Evolutionary conservation across 1,140 invertebrate species (phyloP).

Genomic region (Temnothorax nylanderi): DNA sequence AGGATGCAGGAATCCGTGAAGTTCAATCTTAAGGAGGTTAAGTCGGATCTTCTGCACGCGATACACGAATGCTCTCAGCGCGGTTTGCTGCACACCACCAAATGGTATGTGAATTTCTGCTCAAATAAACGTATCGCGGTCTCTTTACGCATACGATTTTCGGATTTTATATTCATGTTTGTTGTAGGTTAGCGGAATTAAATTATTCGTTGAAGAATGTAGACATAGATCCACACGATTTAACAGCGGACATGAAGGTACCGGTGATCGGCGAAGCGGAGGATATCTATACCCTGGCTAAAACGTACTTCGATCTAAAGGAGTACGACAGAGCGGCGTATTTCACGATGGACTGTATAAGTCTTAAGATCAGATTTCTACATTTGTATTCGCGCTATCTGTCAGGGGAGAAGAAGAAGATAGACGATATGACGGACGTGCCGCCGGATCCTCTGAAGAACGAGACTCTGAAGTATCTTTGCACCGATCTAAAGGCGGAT

Average conservation of each 20-base stretch:
- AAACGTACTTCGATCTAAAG: constrained; percentile 96
- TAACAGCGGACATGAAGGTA: constrained; percentile 79
- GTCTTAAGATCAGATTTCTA: constrained; percentile 91
- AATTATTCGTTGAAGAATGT: constrained; percentile 91
- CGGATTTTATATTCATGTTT: not conserved
- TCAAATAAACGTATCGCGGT: not conserved
- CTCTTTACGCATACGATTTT: not conserved
- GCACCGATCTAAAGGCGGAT: constrained; percentile 87
- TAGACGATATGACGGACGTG: constrained; percentile 93
- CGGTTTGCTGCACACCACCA: constrained; percentile 90
- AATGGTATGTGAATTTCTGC: constrained; percentile 87
- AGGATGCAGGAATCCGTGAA: constrained; percentile 82
- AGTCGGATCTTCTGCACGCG: constrained; percentile 88
- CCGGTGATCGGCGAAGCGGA: constrained; percentile 86
- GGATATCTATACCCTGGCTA: constrained; percentile 92
- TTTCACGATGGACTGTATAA: constrained; percentile 91
- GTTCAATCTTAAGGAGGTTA: constrained; percentile 88
- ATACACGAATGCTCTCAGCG: constrained; percentile 90
- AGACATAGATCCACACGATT: constrained; percentile 84
- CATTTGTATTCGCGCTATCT: constrained; percentile 95
- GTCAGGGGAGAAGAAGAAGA: constrained; percentile 94
- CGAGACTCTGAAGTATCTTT: constrained; percentile 86
- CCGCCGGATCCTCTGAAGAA: constrained; percentile 88
- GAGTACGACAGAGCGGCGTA: constrained; percentile 96
- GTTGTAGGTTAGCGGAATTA: constrained; percentile 91